Base-by-base conservation (phyloP, 2,113 vertebrate species). In the Toxotes chatareus region DNA sequence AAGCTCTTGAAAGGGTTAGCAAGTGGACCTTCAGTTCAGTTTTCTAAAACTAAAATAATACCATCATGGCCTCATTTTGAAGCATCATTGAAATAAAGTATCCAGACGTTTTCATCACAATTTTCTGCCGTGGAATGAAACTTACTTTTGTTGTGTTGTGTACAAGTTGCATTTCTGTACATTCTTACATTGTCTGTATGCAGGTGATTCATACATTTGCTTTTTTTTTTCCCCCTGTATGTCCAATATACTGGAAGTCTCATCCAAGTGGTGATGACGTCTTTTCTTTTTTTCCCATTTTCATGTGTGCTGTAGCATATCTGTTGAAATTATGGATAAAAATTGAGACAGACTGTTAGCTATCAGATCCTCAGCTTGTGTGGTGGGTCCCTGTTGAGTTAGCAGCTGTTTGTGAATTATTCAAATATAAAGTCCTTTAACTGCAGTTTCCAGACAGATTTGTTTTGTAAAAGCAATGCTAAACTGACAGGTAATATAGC, bases 381-480 rank as follows among this genome's bases (percentile, higher is more conserved):
- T 5, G 23, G 53, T 51, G 70, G 23, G 56, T 71, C 78, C 74
- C 77, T 70, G 71, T 75, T 76, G 84, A 76, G 82, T 65, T 56
- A 75, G 75, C 87, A 73, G 81, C 84, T 78, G 62, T 82, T 85
- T 91, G 83, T 90, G 86, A 90, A 87, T 89, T 88, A 88, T 88
- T 88, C 84, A 88, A 11, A 82, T 69, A 78, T 71, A 80, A 86
- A 86, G 34, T 31, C 69, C 44, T 84, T 85, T 80, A 82, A 81
- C 73, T 78, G 76, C 67, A 70, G 27, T 76, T 83, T 85, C 69
- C 51, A 75, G 64, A 77, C 80, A 74, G 59, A 80, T 83, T 84
- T 85, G 83, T 88, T 83, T 77, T 67, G 46, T 47, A 5, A 76
- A 86, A 61, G 57, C 68, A 64, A 53, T 36, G 4, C 59, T 60